Evolutionary conservation across 2,888 invertebrate species (phyloP), one percentile per base, ranked within the genome.

Genomic region (Cephus runcator): DNA sequence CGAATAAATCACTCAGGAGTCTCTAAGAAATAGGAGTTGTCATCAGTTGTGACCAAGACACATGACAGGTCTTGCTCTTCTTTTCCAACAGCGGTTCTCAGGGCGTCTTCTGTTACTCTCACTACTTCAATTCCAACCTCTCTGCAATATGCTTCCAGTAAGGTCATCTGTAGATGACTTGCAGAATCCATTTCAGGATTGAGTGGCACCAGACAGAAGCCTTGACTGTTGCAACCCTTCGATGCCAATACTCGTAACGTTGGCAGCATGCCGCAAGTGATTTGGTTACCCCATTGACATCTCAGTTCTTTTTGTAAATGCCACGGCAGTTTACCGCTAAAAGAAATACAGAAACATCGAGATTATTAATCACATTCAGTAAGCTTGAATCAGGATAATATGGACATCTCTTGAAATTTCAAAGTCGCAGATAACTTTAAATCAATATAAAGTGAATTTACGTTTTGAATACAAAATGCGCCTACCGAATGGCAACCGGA

Each of bases 111-210:
- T 56, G 88, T 92, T 90, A 95, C 95, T 92, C 95, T 95, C 82
- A 96, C 94, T 76, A 95, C 95, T 86, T 95, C 95, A 87, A 96
- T 96, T 83, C 95, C 95, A 81, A 96, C 96, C 90, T 96, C 96
- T 69, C 94, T 95, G 90, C 96, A 96, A 90, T 95, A 96, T 0
- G 96, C 96, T 87, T 96, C 95, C 56, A 96, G 92, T 0, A 96
- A 92, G 9, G 96, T 96, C 88, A 95, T 95, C 86, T 96, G 96
- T 93, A 96, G 95, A 88, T 96, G 96, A 11, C 95, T 95, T 9
- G 95, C 95, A 36, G 95, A 94, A 90, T 96, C 96, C 6, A 95
- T 95, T 69, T 93, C 94, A 34, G 95, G 94, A 77, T 89, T 87
- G 73, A 83, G 77, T 77, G 94, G 94, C 1, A 95, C 94, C 31